Base-by-base conservation (phyloP, 2,888 invertebrate species). In the Shargacucullia verbasci region DNA sequence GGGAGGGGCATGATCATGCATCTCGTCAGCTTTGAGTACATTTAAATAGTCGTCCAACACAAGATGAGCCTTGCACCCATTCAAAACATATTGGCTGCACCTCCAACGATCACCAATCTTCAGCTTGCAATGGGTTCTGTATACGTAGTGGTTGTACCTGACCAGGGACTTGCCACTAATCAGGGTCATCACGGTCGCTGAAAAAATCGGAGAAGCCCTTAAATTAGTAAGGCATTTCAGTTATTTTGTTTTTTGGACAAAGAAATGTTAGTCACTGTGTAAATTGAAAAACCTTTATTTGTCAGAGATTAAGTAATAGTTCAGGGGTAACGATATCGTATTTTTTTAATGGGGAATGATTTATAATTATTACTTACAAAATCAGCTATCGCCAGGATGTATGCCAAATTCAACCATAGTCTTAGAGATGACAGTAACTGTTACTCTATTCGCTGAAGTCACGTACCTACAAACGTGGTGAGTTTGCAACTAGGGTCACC, bases 41-140 rank as follows among this genome's bases (percentile, higher is more conserved):
- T 47, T 62, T n/a, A 66, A 31, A 3, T 15, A 34, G 0, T 38
- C 2, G 8, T 67, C 62, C 14, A 66, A 9, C 1, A 66, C 66
- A 0, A 66, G 29, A 20, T 53, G 49, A 0, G 66, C 66, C 14
- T 27, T 49, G 31, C 66, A 66, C 7, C 61, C 56, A 40, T 12
- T 53, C 10, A 33, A 15, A 0, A 41, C n/a, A 37, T 66, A 66
- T 35, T 66, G 65, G 35, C 65, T 69, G 34, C 69, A 61, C 9
- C 56, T 46, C 66, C 66, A 66, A 4, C 66, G 61, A 46, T 56
- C 69, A 10, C 54, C 56, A 10, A 20, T 2, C 29, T 67, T 67
- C 38, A 67, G 29, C 20, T 10, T 61, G 52, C 67, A 66, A 13
- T 66, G 66, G 11, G 34, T 41, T 29, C 34, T 44, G 34, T 61